phyloP scores from a whole-genome alignment of 2,113 vertebrate species.

The Mandrillus leucophaeus region DNA sequence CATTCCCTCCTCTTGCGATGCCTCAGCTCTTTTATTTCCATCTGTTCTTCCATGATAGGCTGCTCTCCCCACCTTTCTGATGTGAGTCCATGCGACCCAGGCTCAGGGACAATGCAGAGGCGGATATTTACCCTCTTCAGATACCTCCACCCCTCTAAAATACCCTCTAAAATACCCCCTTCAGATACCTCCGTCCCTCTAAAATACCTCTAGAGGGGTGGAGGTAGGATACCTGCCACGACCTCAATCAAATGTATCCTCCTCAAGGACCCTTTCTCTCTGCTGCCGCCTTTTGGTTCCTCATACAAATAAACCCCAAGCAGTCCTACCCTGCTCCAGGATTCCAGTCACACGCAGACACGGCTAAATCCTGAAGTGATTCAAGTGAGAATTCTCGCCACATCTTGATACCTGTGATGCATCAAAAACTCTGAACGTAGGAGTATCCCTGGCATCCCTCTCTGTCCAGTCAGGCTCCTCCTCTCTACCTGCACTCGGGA shows the following conservation, averaged over 20 bases:
- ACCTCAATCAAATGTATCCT: background rate
- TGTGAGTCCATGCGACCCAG: accelerated
- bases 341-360: background rate
- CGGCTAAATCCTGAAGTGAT: background rate
- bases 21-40: background rate
- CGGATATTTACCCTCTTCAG: background rate
- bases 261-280: background rate
- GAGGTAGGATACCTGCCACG: background rate
- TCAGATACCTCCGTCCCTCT: background rate
- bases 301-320: background rate
- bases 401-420: too few relatives aligned
- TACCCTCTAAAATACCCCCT: too few relatives aligned
- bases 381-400: background rate
- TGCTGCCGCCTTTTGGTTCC: background rate
- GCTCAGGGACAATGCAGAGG: background rate
- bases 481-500: background rate
- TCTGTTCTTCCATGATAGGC: background rate
- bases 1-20: too few relatives aligned
- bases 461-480: background rate
- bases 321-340: background rate
- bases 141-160: background rate
- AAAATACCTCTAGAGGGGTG: background rate
- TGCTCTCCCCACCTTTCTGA: background rate
- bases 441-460: background rate
- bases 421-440: background rate